Evolutionary conservation across 1,140 invertebrate genomes (phyloP), one percentile per base, ranked within the genome.

Genomic region (Chironomus tepperi): DNA sequence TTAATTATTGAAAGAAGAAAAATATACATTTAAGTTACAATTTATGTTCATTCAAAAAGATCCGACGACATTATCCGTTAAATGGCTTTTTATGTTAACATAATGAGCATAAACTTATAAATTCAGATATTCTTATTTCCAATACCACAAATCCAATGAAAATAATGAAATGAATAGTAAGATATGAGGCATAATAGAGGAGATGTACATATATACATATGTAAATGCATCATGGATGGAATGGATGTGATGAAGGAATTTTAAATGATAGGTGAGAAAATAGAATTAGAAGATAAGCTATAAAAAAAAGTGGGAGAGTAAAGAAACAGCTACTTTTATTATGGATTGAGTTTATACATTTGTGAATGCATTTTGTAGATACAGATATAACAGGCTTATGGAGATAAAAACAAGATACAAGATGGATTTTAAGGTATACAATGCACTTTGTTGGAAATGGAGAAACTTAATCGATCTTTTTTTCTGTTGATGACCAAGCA

Each of bases 261-360:
- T 34, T 73, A 73, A 73, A 42, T 57, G 47, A 15, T 57, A 57
- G 47, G 47, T 57, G 47, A 5, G 47, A 34, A 34, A 34, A 34
- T 34, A 34, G 24, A 34, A 34, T 34, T 34, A 34, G 24, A 57
- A 57, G 47, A 12, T 57, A n/a, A 57, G 47, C 47, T 5, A 9
- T 47, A 15, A 57, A 57, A 15, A 57, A 57, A 57, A 57, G 47
- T 57, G n/a, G 12, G 47, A 12, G 47, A 12, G 47, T 9, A n/a
- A n/a, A 57, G 47, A 57, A n/a, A 57, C 47, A 57, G 47, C 47
- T 57, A 57, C 47, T n/a, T 57, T 57, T 57, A 34, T 34, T 34
- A 34, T 34, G 24, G 24, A 34, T 34, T 34, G 24, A 2, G 24
- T 34, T 2, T 34, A 34, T 34, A 34, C 24, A 34, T 34, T 34